Base-by-base conservation (phyloP, 1,140 invertebrate genomes). In the Watersipora subatra region DNA sequence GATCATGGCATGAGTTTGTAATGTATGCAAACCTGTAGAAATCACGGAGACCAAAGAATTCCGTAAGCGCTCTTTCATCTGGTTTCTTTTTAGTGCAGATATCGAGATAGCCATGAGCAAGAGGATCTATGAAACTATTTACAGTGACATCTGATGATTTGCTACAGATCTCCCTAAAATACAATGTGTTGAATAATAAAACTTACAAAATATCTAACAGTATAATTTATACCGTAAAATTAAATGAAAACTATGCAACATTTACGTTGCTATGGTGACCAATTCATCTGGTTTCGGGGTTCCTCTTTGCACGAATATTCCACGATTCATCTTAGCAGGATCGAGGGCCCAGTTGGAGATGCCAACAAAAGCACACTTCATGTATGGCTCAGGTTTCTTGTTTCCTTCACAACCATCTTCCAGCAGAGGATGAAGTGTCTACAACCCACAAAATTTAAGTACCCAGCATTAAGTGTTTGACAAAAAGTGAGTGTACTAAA, bases 11-110 rank as follows among this genome's bases (percentile, higher is more conserved):
- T n/a, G n/a, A n/a, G n/a, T n/a, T n/a, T n/a, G n/a, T n/a, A n/a
- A n/a, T n/a, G n/a, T n/a, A n/a, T 12, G 17, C 58, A 63, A 65
- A 76, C 71, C 76, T 76, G 68, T 77, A 79, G 61, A 77, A 79
- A 65, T 79, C 77, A 62, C 77, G 68, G 1, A 79, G 68, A 46
- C 77, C 77, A 70, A 76, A 79, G 64, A 78, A 79, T 67, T 79
- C 77, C 62, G 34, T 46, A n/a, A 46, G 34, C 7, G 7, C 34
- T 46, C 75, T 69, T 57, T 61, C 68, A 30, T 67, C 67, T 58
- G 64, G 22, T n/a, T 46, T 46, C 34, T 46, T 46, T 46, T 7
- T 58, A 58, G 63, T 25, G 24, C 62, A 70, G 17, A 71, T 28
- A 20, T 68, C 64, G 17, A 67, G 56, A 64, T 71, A 71, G 25